Evolutionary conservation across 2,888 invertebrate species (phyloP), one percentile per base, ranked within the genome.

Genomic region (Pecten maximus): DNA sequence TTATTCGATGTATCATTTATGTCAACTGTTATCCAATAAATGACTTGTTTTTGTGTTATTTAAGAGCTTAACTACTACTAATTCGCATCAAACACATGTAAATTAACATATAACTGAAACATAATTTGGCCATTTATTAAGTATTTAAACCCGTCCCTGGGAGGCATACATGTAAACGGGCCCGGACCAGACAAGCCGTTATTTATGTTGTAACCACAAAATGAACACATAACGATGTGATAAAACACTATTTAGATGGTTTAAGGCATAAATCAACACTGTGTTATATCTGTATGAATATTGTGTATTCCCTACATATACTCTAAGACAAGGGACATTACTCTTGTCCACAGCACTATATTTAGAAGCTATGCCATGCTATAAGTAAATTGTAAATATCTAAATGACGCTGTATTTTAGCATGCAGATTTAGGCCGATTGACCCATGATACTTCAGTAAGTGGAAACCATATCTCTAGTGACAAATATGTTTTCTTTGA

Each of bases 121-220:
- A 74, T 74, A 35, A 74, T 74, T 35, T 74, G 28, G 74, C 35
- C 74, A 74, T 74, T 74, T 74, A 74, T 74, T 35, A 74, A 23
- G 23, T 74, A 35, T 35, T 44, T 74, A 28, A 74, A 35, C 15
- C 35, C 28, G 35, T 74, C 74, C 74, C 74, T 74, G 74, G 23
- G 23, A 35, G 74, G 74, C 74, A 74, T 35, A 74, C 10, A 35
- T 15, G 8, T 35, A 35, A 74, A 74, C 74, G 74, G 74, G 28
- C 28, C 28, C 10, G 74, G 28, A 35, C 8, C 74, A 74, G 28
- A 74, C 35, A 10, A 35, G 35, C 0, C 35, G 35, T 74, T 74
- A 74, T 74, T 74, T 74, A 74, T 74, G 74, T 74, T 10, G 12
- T 28, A 28, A 74, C 28, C 74, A 74, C 74, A 35, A 23, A 74